Evolutionary conservation across 2,797 vertebrate species (phyloP), one percentile per base, ranked within the genome.

Genomic region (Pangasius macronema): DNA sequence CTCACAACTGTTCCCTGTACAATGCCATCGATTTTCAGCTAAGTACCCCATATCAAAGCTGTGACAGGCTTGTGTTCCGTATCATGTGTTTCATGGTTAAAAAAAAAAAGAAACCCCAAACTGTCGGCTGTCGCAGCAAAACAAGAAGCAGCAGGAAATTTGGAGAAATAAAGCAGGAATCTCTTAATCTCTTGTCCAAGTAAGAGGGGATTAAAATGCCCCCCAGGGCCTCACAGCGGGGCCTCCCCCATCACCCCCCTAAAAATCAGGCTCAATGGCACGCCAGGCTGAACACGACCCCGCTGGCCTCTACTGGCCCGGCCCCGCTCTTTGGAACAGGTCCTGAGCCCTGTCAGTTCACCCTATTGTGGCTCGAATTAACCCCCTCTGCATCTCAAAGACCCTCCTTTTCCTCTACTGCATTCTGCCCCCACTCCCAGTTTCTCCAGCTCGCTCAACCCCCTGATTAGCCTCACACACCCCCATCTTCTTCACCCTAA

Each of bases 161-260:
- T 88, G 83, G 86, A 87, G 84, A 91, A 92, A 92, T 91, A 92
- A 92, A 92, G 91, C 89, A 89, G 89, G 90, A 92, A 91, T 90
- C 92, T 92, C 90, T 91, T 92, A 92, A 92, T 91, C 92, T 92
- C 92, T 92, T 92, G 92, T 92, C 90, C 89, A 89, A 91, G 92
- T 92, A 91, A 91, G 90, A 89, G 91, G 89, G 90, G 91, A 92
- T 92, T 92, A 92, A 91, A 89, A 90, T 91, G 82, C 92, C 89
- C 90, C 92, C 90, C 85, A 88, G 85, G 67, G 89, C 76, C 91
- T 90, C 90, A 89, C 92, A 92, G 91, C 86, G 46, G 90, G 91
- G 84, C 88, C 87, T 86, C 88, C 85, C 76, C 81, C 85, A 59
- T 53, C 55, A 80, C 87, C 79, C 86, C 87, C 88, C 89, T 88